phyloP scores from a whole-genome alignment of 2,797 vertebrate genomes.

The Gymnoscopelus braueri region DNA sequence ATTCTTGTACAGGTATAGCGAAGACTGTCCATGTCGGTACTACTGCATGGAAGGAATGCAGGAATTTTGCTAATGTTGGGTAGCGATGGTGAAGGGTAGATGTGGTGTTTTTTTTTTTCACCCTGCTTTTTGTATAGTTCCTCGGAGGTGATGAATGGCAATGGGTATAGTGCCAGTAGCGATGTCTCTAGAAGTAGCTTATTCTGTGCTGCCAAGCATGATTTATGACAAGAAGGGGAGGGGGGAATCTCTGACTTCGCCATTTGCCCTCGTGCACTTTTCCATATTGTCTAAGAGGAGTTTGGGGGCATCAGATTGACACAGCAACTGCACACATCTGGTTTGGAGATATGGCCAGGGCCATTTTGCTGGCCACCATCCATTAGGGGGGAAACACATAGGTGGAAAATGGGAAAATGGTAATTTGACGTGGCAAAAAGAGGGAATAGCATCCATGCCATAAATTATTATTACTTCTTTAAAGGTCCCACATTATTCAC shows the following conservation, averaged over 20 bases:
- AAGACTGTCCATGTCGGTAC: too few species aligned
- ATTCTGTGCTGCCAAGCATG: slow-evolving; percentile 83
- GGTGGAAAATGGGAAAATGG: slow-evolving; percentile 53
- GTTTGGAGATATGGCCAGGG: slow-evolving; percentile 58
- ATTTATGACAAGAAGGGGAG: slow-evolving; percentile 80
- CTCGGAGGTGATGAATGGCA: slow-evolving; percentile 81
- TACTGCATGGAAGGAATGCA: slow-evolving; percentile 16
- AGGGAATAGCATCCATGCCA: slow-evolving; percentile 36
- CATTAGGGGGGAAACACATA: slow-evolving; percentile 45
- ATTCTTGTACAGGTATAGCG: background rate
- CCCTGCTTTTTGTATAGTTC: slow-evolving; percentile 68
- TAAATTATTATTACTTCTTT: slow-evolving; percentile 9
- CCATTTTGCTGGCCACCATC: slow-evolving; percentile 44
- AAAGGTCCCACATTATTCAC: slow-evolving; percentile 14
- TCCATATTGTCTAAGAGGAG: slow-evolving; percentile 71
- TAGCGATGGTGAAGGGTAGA: slow-evolving; percentile 53
- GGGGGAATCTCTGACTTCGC: slow-evolving; percentile 76
- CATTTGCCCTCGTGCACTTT: slow-evolving; percentile 81
- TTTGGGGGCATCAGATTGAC: slow-evolving; percentile 75
- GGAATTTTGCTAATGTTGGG: slow-evolving; percentile 55
- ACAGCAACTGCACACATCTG: slow-evolving; percentile 76
- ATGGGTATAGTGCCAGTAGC: slow-evolving; percentile 80
- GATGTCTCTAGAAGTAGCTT: slow-evolving; percentile 80
- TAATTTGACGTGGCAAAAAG: slow-evolving; percentile 55
- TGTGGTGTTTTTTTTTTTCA: slow-evolving; percentile 48